Conservation (phyloP, 1,140 invertebrate species). For the Zaprionus tsacasi region DNA sequence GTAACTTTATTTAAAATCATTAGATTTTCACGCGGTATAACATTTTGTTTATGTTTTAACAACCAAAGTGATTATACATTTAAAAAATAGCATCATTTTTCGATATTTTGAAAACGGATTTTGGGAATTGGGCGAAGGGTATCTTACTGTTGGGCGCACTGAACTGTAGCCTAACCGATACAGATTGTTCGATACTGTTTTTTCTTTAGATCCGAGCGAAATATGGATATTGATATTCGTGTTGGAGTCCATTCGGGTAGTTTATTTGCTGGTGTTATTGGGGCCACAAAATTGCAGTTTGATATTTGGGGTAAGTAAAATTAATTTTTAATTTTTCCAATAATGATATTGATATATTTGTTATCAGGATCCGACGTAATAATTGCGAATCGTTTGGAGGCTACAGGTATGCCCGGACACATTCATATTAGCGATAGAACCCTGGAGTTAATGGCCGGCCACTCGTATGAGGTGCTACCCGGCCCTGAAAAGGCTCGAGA, state of each 20-base stretch:
- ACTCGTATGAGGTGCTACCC: slow-evolving; percentile 82
- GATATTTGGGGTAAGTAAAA: slow-evolving; percentile 97
- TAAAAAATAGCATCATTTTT: too few species aligned
- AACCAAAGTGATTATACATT: too few species aligned
- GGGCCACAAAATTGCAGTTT: slow-evolving; percentile 96
- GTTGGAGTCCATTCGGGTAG: slow-evolving; percentile 97
- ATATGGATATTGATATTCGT: slow-evolving; percentile 96
- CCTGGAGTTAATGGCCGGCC: slow-evolving; percentile 87
- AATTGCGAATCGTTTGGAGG: slow-evolving; percentile 97
- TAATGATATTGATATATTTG: background rate
- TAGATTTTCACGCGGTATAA: too few species aligned
- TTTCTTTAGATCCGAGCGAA: slow-evolving; percentile 86
- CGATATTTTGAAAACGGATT: too few species aligned
- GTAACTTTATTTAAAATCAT: too few species aligned
- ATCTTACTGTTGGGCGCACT: too few species aligned
- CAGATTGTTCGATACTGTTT: background rate
- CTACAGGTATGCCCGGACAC: slow-evolving; percentile 93
- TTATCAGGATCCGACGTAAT: slow-evolving; percentile 89
- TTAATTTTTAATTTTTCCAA: too few species aligned
- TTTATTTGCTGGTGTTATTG: slow-evolving; percentile 95
- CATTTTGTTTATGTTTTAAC: too few species aligned
- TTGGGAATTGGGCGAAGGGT: too few species aligned
- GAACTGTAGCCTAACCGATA: too few species aligned
- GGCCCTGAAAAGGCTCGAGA: slow-evolving; percentile 87
- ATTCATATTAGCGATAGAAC: slow-evolving; percentile 93